phyloP scores from a whole-genome alignment of 1,140 invertebrate genomes.

The Drosophila obscura region DNA sequence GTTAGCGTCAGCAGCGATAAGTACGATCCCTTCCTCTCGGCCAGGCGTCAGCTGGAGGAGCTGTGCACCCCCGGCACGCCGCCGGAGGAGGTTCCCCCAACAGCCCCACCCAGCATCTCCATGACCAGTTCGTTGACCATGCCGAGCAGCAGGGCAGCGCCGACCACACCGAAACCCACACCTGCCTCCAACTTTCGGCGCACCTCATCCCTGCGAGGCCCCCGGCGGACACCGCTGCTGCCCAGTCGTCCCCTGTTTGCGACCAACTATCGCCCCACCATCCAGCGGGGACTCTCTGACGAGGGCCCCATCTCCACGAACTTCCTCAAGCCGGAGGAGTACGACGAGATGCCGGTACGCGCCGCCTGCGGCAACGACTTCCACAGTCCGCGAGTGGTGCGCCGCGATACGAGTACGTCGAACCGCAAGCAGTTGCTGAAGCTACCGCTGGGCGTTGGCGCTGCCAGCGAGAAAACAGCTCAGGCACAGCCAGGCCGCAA shows the following conservation, averaged over 20 bases:
- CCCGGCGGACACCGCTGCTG: conserved; percentile 68
- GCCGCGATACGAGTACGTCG: conserved; percentile 72
- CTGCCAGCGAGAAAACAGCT: conserved; percentile 6
- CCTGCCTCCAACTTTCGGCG: conserved; percentile 72
- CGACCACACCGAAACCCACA: conserved; percentile 24
- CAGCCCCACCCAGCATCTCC: conserved; percentile 31
- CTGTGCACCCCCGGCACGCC: conserved; percentile 85
- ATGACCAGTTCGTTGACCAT: conserved; percentile 59
- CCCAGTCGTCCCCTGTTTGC: conserved; percentile 75
- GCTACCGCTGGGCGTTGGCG: conserved; percentile 37
- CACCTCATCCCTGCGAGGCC: conserved; percentile 74
- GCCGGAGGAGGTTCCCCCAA: conserved; percentile 38
- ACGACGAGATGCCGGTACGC: conserved; percentile 82
- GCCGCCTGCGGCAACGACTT: conserved; percentile 79
- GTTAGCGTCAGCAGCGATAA: conserved; percentile 83
- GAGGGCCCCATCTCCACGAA: conserved; percentile 83
- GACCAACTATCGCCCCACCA: conserved; percentile 76
- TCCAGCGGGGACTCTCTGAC: conserved; percentile 81
- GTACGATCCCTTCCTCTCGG: conserved; percentile 88
- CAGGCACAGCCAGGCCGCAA: conserved; percentile 31
- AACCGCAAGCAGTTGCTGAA: conserved; percentile 76
- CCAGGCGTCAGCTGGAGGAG: conserved; percentile 89
- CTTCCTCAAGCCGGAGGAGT: conserved; percentile 82
- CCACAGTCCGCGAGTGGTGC: conserved; percentile 74
- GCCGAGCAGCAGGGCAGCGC: conserved; percentile 7